phyloP scores from a whole-genome alignment of 2,888 invertebrate genomes.

The Acrobasis consociella region DNA sequence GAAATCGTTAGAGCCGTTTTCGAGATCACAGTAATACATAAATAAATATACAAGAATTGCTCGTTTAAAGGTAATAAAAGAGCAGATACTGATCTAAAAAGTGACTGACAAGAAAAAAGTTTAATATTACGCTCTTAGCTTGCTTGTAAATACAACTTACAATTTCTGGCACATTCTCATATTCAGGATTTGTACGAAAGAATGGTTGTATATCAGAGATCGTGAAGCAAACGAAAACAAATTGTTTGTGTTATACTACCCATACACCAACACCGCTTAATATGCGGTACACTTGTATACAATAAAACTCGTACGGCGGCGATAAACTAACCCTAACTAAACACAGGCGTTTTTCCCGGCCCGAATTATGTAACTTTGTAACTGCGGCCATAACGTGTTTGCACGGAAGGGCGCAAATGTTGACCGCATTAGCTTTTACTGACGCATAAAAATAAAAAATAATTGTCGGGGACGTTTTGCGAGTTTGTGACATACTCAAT shows the following conservation, averaged over 20 bases:
- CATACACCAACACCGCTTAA: constrained; percentile 20
- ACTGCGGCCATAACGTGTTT: constrained; percentile 12
- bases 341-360: constrained; percentile 24
- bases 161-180: too few relatives aligned
- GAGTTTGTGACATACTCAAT: constrained; percentile 13
- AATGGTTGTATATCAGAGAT: neutral
- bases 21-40: too few relatives aligned
- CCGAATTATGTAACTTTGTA: constrained; percentile 22
- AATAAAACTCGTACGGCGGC: constrained; percentile 27
- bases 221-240: neutral
- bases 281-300: constrained; percentile 27
- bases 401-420: constrained; percentile 18
- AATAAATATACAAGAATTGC: too few relatives aligned
- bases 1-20: too few relatives aligned
- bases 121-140: too few relatives aligned
- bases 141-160: too few relatives aligned
- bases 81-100: too few relatives aligned
- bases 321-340: constrained; percentile 27
- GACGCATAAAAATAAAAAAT: constrained; percentile 34
- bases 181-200: too few relatives aligned
- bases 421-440: constrained; percentile 24
- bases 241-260: constrained; percentile 1
- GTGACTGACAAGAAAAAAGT: too few relatives aligned
- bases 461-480: constrained; percentile 25
- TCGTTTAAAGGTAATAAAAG: too few relatives aligned